Evolutionary conservation across 23 tunicate genomes (phyloP).

Genomic region (Halocynthia roretzi): DNA sequence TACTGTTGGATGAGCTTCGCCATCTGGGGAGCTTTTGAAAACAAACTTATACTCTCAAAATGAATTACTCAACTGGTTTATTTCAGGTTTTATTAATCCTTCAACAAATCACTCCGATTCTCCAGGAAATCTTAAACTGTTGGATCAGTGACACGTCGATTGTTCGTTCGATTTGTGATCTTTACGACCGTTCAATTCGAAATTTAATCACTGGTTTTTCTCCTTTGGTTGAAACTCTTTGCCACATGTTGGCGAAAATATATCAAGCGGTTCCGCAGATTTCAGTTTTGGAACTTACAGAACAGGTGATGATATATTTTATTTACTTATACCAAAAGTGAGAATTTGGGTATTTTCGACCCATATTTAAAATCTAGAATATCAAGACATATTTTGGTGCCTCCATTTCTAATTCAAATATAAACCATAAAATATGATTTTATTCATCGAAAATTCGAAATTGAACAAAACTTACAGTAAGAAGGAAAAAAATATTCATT

Average conservation of each 20-base stretch:
- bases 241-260: slow-evolving; percentile 59
- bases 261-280: slow-evolving; percentile 54
- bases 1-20: no score
- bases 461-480: no score
- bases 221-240: slow-evolving; percentile 38
- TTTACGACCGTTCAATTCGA: slow-evolving; percentile 85
- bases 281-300: slow-evolving; percentile 61
- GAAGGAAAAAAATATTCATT: no score
- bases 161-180: slow-evolving; percentile 43
- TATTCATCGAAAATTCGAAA: no score
- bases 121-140: slow-evolving; percentile 45
- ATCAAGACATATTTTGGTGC: no score
- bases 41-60: no score
- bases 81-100: slow-evolving; percentile 42
- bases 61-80: neutral
- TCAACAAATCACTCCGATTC: slow-evolving; percentile 50
- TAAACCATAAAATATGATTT: no score
- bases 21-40: no score
- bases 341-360: no score
- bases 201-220: slow-evolving; percentile 42
- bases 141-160: slow-evolving; percentile 51
- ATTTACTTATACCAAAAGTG: no score
- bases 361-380: no score
- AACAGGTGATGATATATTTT: slow-evolving; percentile 29
- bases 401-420: no score